Base-by-base conservation (phyloP, 53 echinoderm and acorn worm genomes). In the Stichopus horrens region DNA sequence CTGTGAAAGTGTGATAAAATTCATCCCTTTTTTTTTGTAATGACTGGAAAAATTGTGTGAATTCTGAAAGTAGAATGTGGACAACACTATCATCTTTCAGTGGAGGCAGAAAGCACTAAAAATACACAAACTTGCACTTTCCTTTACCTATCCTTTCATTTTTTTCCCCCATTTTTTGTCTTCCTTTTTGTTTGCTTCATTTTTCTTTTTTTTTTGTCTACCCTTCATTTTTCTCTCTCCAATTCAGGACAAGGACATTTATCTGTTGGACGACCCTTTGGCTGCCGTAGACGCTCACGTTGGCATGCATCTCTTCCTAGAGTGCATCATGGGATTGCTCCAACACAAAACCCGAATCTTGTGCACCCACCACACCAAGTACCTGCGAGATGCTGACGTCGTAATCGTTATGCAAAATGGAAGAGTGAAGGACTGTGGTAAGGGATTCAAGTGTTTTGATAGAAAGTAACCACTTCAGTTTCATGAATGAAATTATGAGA, bases 331-430 rank as follows among this genome's bases (percentile, higher is more conserved):
- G 94, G 98, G 98, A 89, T 51, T 97, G 89, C 81, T 97, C 68
- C 53, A 75, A 73, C 74, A 93, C 92, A 97, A 97, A 94, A 97
- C 98, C 74, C 89, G 98, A 76, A 90, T 97, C 88, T 92, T 97
- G 74, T 97, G 98, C 90, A 97, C 98, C 5, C 98, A 97, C 57
- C 98, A 97, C 88, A 97, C 95, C 57, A 95, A 92, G 91, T 97
- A 92, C 89, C 90, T 97, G 58, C 88, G 84, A 74, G 94, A 95
- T 55, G 98, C 98, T 57, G 98, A 97, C 54, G 23, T 92, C 85
- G 86, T 97, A 10, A 88, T 97, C 9, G 98, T 95, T 37, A 97
- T 97, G 98, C 92, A 92, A 10, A 86, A 88, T 55, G 95, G 95
- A 13, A 91, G 85, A 76, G 92, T 97, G 71, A 83, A 75, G 5